phyloP scores from a whole-genome alignment of 2,888 invertebrate genomes.

The Lasioglossum pauxillum region DNA sequence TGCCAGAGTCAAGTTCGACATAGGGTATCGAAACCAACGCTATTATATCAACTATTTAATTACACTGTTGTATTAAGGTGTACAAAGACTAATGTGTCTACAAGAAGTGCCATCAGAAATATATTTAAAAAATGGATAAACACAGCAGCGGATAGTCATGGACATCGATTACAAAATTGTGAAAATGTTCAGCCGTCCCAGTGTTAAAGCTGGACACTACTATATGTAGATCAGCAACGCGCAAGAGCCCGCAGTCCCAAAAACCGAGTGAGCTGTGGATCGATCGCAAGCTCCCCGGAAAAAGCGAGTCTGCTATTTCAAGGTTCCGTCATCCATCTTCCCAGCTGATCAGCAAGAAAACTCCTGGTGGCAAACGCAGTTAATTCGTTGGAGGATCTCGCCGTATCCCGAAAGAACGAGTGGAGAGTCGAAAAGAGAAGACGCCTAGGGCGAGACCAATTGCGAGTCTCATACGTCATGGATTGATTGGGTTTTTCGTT shows the following conservation, averaged over 20 bases:
- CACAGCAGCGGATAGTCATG: background rate
- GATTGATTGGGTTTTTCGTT: constrained; percentile 74
- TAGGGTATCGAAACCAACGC: background rate
- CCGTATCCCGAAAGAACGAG: constrained; percentile 3
- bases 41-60: too few species aligned
- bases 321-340: constrained; percentile 32
- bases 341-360: constrained; percentile 32
- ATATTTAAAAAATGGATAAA: background rate
- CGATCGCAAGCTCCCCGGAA: background rate
- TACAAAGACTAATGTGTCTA: background rate
- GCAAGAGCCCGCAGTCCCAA: background rate
- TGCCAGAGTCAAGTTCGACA: background rate
- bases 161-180: background rate
- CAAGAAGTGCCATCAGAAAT: background rate
- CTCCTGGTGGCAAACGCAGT: constrained; percentile 32
- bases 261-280: background rate
- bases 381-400: constrained; percentile 57
- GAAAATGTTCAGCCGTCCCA: background rate
- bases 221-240: background rate
- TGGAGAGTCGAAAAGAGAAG: constrained; percentile 44
- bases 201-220: background rate
- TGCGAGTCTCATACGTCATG: constrained; percentile 65
- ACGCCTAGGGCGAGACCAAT: constrained; percentile 69
- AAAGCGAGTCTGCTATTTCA: background rate
- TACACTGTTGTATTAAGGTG: background rate